These are phyloP conservation scores for Paratilapia polleni DNA, from an alignment of 2,113 vertebrate genomes.

Conservation along the genomic window DNA sequence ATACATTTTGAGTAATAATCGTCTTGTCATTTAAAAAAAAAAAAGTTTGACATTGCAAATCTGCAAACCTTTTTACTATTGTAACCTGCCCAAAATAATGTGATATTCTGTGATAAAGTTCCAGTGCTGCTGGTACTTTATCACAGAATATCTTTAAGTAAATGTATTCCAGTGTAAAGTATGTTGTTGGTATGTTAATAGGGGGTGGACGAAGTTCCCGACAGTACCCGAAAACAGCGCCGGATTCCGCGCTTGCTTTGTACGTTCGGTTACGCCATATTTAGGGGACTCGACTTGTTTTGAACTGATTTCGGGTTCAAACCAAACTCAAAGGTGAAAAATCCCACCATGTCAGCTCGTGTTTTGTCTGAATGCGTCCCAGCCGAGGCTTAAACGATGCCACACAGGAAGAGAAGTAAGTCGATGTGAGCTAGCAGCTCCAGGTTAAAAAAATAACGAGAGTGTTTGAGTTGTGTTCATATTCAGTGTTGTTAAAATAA, in stretches of 20 bases:
- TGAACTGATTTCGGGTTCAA: not conserved
- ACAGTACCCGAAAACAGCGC: constrained; percentile 19
- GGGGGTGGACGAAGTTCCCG: not conserved
- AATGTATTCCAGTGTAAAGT: too few relatives aligned
- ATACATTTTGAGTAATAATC: not conserved
- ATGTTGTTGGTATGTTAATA: not conserved
- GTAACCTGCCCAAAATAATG: too few relatives aligned
- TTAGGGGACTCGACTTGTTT: not conserved
- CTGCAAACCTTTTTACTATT: too few relatives aligned
- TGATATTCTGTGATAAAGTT: too few relatives aligned
- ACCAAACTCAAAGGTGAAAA: not conserved
- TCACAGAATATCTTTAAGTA: not conserved
- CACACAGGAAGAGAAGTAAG: constrained; percentile 43
- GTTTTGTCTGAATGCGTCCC: not conserved
- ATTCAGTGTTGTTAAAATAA: not conserved
- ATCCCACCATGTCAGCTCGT: not conserved
- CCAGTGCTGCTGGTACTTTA: not conserved
- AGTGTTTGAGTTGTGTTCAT: not conserved
- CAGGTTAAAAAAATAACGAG: not conserved
- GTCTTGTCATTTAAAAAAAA: not conserved
- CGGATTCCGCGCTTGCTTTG: not conserved
- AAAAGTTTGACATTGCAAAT: too few relatives aligned
- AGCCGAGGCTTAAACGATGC: constrained; percentile 32
- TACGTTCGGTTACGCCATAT: constrained; percentile 18
- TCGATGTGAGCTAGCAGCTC: not conserved